Evolutionary conservation across 2,888 invertebrate genomes (phyloP).

Genomic region (Maniola hyperantus): DNA sequence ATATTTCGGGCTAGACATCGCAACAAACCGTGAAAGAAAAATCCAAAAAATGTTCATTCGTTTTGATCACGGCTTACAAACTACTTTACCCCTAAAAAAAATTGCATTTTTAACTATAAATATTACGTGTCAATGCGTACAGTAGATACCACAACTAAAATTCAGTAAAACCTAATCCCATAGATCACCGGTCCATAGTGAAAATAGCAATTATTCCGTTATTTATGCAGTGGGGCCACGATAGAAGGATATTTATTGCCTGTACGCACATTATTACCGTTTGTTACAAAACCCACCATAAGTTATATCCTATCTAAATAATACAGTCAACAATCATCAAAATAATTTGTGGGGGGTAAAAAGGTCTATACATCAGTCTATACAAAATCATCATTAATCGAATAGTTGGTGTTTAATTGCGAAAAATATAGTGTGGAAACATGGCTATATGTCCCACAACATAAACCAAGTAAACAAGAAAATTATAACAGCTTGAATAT

Average conservation of each 20-base stretch:
- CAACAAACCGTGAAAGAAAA: no score
- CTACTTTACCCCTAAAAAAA: no score
- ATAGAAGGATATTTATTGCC: constrained; percentile 58
- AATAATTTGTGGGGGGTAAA: neutral
- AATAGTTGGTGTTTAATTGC: no score
- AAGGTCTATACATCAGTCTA: neutral
- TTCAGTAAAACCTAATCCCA: constrained; percentile 62
- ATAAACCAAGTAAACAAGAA: neutral
- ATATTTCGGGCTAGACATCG: no score
- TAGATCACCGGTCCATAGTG: constrained; percentile 63
- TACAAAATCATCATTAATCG: no score
- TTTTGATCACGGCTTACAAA: no score
- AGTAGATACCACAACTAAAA: constrained; percentile 49
- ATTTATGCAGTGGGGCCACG: constrained; percentile 68
- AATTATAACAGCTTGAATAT: neutral
- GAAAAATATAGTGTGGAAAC: no score
- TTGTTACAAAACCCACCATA: constrained; percentile 22
- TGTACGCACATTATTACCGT: constrained; percentile 44
- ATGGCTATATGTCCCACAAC: no score
- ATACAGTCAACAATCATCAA: neutral
- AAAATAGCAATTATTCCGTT: constrained; percentile 72
- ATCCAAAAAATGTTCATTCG: no score
- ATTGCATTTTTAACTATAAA: no score
- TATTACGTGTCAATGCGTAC: neutral
- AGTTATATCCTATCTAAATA: constrained; percentile 5